Evolutionary conservation across 2,888 invertebrate genomes (phyloP).

Genomic region (Hanleya hanleyi): DNA sequence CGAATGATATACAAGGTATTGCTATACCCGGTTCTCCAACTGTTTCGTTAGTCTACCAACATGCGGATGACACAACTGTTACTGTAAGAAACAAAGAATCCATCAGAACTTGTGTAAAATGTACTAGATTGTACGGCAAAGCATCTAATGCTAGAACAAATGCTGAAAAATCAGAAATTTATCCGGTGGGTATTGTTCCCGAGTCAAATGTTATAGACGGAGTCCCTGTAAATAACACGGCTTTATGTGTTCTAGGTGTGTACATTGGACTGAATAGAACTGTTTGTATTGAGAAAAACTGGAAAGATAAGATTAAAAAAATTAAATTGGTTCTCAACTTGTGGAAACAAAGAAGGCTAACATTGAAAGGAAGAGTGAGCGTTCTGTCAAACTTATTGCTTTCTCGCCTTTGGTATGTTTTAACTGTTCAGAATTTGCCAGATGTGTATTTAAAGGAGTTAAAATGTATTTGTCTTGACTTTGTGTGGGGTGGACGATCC

Average conservation of each 20-base stretch:
- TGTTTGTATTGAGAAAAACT: not conserved
- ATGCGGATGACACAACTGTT: not conserved
- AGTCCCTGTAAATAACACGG: too few species aligned
- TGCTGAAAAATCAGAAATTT: not conserved
- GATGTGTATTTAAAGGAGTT: not conserved
- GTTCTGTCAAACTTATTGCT: not conserved
- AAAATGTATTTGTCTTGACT: not conserved
- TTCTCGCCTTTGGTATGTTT: not conserved
- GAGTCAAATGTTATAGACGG: too few species aligned
- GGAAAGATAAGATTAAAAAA: not conserved
- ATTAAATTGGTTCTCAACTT: not conserved
- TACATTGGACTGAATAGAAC: not conserved
- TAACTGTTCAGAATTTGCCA: not conserved
- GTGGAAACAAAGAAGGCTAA: slow-evolving; percentile 5
- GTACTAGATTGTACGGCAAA: not conserved
- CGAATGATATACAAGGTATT: not conserved
- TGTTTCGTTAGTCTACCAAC: not conserved
- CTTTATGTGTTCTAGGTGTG: slow-evolving; percentile 5
- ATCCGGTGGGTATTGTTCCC: not conserved
- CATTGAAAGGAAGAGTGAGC: not conserved
- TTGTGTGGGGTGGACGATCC: not conserved
- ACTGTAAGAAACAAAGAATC: not conserved
- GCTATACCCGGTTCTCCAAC: not conserved
- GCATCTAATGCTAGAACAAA: not conserved
- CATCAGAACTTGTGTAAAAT: not conserved